A percentile compares a stretch with the other conserved stretches of the same genome.
These are phyloP conservation scores for Torymus tubicola DNA, from an alignment of 2,888 invertebrate species.

Conservation along the genomic window DNA sequence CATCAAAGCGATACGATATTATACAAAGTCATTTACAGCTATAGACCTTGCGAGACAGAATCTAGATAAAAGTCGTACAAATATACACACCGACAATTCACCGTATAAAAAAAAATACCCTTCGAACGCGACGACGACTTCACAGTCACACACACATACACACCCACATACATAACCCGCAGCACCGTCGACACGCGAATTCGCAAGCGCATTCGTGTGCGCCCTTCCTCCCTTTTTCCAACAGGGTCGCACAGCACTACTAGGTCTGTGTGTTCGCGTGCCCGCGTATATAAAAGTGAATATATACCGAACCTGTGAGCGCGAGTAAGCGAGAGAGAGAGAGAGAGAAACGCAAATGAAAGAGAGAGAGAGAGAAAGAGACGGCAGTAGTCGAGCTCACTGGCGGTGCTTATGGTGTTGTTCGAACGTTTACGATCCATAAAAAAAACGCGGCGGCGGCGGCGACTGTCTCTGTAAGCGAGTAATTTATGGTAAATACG, in stretches of 20 bases:
- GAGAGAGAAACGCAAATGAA: background rate
- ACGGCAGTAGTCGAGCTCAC: background rate
- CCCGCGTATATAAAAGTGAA: constrained; percentile 5
- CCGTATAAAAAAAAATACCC: too few species aligned
- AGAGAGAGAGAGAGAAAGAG: background rate
- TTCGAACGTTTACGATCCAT: constrained; percentile 54
- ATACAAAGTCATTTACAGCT: too few species aligned
- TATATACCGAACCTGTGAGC: constrained; percentile 9
- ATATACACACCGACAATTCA: too few species aligned
- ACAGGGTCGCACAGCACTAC: background rate
- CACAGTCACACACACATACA: too few species aligned
- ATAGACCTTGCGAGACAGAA: too few species aligned
- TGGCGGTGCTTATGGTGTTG: constrained; percentile 36
- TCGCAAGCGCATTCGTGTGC: too few species aligned
- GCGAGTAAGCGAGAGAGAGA: background rate
- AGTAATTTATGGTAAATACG: constrained; percentile 58
- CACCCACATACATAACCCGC: too few species aligned
- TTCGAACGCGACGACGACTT: too few species aligned
- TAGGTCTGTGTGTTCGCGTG: background rate
- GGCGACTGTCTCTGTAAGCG: constrained; percentile 27
- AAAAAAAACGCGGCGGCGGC: constrained; percentile 35
- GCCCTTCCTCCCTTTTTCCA: background rate
- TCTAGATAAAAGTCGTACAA: too few species aligned
- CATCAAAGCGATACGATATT: too few species aligned
- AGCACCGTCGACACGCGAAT: too few species aligned